phyloP scores from a whole-genome alignment of 2,797 vertebrate genomes.

The Enteromius mattozi region DNA sequence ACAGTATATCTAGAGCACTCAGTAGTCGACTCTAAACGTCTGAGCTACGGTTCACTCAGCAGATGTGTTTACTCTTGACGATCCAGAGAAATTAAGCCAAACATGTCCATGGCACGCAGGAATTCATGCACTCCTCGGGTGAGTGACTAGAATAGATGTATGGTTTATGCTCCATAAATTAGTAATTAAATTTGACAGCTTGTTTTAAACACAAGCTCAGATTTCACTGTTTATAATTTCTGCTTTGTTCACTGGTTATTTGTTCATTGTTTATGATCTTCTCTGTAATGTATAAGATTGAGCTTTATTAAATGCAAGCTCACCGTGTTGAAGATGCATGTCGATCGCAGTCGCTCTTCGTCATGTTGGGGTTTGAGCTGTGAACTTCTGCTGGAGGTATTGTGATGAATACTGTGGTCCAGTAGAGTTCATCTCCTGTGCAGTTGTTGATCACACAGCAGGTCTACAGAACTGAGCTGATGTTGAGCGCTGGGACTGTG shows the following conservation, averaged over 20 bases:
- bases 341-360: neutral
- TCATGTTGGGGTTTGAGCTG: neutral
- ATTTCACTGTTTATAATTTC: neutral
- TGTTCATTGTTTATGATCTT: neutral
- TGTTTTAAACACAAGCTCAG: neutral
- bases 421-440: neutral
- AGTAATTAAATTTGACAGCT: neutral
- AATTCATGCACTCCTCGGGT: slow-evolving; percentile 48
- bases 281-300: neutral
- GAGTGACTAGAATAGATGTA: neutral
- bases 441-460: neutral
- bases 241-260: no score
- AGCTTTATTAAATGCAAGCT: neutral
- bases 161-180: neutral
- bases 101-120: slow-evolving; percentile 42
- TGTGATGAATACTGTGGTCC: neutral
- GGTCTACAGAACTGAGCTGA: neutral
- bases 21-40: neutral
- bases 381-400: neutral
- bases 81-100: neutral
- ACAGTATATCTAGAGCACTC: neutral
- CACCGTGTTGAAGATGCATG: neutral
- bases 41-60: neutral
- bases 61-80: neutral
- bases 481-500: neutral